Percentiles rank a stretch among this genome's conserved stretches.
phyloP scores from a whole-genome alignment of 2,113 vertebrate genomes.

The Corvus moneduloides region DNA sequence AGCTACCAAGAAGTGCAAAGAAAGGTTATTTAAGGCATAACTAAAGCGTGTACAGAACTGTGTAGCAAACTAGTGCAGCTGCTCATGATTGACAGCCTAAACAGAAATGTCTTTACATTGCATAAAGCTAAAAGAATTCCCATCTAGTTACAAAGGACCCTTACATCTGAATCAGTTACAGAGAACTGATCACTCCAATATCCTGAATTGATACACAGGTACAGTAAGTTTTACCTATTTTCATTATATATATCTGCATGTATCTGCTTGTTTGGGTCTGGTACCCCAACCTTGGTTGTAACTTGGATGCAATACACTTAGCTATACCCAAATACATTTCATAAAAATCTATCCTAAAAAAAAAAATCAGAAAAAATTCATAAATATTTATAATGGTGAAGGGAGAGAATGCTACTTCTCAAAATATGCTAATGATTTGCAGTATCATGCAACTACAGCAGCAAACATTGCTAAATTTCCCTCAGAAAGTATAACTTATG shows the following conservation, averaged over 20 bases:
- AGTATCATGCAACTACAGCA: conserved; percentile 4
- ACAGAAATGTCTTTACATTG: neutral
- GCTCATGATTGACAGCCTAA: neutral
- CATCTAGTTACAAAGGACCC: neutral
- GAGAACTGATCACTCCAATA: neutral
- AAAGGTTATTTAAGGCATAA: neutral
- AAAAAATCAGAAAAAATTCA: neutral
- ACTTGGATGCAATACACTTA: neutral
- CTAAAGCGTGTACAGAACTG: neutral
- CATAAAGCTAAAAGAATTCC: fast-evolving
- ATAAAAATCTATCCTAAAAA: neutral
- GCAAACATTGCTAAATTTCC: neutral
- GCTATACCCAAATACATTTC: neutral
- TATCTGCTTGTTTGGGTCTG: neutral
- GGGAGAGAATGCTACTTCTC: neutral
- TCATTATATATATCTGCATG: neutral
- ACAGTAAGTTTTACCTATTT: neutral
- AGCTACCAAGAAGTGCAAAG: neutral
- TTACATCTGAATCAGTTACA: neutral
- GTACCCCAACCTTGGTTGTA: neutral
- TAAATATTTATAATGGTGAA: neutral
- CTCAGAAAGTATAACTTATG: conserved; percentile 4
- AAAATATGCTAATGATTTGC: neutral
- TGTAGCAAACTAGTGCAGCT: neutral
- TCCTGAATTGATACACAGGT: neutral